These are phyloP conservation scores for Kryptolebias ocellatus DNA, from an alignment of 2,797 vertebrate genomes.

Conservation along the genomic window DNA sequence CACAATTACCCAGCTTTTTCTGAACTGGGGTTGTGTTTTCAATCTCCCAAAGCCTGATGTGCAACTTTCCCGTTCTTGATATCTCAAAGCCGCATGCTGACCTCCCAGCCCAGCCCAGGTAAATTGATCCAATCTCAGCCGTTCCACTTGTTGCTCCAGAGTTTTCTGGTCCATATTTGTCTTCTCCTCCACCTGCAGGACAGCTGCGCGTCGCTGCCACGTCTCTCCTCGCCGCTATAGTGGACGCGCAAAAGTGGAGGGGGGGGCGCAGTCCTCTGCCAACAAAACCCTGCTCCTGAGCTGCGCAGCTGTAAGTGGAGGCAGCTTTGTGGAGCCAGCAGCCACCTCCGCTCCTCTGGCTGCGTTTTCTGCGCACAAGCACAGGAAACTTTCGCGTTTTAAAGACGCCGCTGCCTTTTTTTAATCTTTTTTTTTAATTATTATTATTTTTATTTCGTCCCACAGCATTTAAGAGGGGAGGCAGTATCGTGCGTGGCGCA, in stretches of 20 bases:
- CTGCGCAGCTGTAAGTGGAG: slow-evolving; percentile 56
- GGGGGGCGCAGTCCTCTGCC: slow-evolving; percentile 42
- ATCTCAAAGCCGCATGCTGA: background rate
- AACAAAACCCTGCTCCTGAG: slow-evolving; percentile 36
- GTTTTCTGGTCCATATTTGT: background rate
- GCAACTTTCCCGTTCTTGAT: background rate
- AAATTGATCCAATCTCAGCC: slow-evolving; percentile 3
- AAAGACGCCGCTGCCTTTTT: background rate
- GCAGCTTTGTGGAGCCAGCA: slow-evolving; percentile 34
- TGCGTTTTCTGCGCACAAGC: slow-evolving; percentile 3
- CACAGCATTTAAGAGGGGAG: slow-evolving; percentile 24
- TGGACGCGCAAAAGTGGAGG: slow-evolving; percentile 64
- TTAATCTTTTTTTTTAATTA: background rate
- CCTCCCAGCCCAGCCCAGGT: background rate
- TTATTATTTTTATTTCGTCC: slow-evolving; percentile 8
- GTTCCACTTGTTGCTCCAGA: slow-evolving; percentile 41
- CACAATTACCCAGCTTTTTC: too few species aligned
- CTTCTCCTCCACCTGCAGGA: slow-evolving; percentile 69
- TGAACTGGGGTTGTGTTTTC: too few species aligned
- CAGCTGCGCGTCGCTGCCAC: slow-evolving; percentile 75
- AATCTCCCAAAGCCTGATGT: too few species aligned
- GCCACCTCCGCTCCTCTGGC: slow-evolving; percentile 21
- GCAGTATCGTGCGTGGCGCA: slow-evolving; percentile 73
- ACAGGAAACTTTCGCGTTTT: slow-evolving; percentile 23
- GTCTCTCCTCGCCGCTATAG: slow-evolving; percentile 58